Conservation (phyloP, 2,113 vertebrate species). For the Pomatorhinus ruficollis region DNA sequence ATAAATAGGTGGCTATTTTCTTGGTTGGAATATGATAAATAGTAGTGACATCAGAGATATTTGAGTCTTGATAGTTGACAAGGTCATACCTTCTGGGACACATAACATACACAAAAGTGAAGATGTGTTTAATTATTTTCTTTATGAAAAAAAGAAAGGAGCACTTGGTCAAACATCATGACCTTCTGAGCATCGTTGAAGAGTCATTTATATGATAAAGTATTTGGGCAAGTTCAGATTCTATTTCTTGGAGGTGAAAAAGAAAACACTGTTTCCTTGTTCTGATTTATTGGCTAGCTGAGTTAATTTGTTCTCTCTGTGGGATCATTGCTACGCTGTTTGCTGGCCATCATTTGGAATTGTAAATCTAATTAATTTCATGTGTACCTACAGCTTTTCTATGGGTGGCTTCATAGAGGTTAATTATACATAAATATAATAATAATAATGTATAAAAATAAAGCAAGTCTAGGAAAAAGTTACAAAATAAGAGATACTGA, state of each 20-base stretch:
- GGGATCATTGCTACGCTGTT: neutral
- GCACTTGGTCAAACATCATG: fast-evolving
- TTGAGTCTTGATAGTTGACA: neutral
- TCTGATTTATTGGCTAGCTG: constrained; percentile 16
- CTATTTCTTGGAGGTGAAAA: neutral
- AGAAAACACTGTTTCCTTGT: neutral
- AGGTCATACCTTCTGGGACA: neutral
- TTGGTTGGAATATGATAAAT: neutral
- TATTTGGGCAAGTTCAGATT: neutral
- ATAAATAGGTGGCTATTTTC: neutral
- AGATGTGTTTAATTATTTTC: neutral
- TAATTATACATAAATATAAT: neutral
- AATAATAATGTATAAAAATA: neutral
- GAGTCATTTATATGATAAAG: neutral
- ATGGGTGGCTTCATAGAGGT: neutral
- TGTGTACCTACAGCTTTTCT: neutral
- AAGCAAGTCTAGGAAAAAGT: neutral
- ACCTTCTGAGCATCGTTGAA: neutral
- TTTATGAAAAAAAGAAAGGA: neutral
- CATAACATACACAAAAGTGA: neutral
- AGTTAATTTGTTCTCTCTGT: constrained; percentile 34
- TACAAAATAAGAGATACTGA: neutral
- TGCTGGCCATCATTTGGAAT: neutral
- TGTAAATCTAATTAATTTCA: constrained; percentile 39
- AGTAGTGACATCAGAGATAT: neutral